These are phyloP conservation scores for Proterorhinus semilunaris DNA, from an alignment of 2,113 vertebrate genomes.

Conservation along the genomic window DNA sequence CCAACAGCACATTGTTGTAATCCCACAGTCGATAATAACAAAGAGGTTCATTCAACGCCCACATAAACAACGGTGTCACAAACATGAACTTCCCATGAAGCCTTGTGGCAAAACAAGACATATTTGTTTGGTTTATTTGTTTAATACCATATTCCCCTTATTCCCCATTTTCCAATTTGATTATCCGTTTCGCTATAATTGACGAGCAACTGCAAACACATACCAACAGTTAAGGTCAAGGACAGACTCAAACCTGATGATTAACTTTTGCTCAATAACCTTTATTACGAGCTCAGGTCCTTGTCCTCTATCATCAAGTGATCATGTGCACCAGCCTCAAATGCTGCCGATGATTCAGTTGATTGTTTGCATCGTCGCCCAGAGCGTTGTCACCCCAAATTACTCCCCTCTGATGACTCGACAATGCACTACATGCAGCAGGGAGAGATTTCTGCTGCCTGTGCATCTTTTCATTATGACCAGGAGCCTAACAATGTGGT, in stretches of 20 bases:
- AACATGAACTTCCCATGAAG: background rate
- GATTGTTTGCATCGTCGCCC: constrained; percentile 49
- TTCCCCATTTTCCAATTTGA: background rate
- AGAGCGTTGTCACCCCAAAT: constrained; percentile 62
- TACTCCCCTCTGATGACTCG: constrained; percentile 60
- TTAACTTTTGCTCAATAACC: constrained; percentile 26
- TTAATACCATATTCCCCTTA: background rate
- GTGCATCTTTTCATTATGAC: constrained; percentile 49
- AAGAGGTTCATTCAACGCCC: background rate
- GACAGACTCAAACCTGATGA: constrained; percentile 25
- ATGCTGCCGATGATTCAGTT: constrained; percentile 56
- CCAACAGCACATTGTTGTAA: background rate
- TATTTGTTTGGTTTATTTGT: background rate
- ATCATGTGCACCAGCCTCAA: constrained; percentile 49
- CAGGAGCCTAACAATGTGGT: constrained; percentile 41
- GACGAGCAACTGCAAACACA: no score
- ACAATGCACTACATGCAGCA: constrained; percentile 47
- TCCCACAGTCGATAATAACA: background rate
- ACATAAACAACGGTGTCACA: background rate
- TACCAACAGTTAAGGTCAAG: background rate
- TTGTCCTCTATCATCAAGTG: constrained; percentile 33
- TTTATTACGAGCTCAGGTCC: constrained; percentile 49
- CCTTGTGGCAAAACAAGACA: background rate
- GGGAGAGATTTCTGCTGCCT: constrained; percentile 40
- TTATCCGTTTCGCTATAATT: no score